These are phyloP conservation scores for Hydrochoerus hydrochaeris DNA, from an alignment of 2,113 vertebrate genomes.

Conservation along the genomic window DNA sequence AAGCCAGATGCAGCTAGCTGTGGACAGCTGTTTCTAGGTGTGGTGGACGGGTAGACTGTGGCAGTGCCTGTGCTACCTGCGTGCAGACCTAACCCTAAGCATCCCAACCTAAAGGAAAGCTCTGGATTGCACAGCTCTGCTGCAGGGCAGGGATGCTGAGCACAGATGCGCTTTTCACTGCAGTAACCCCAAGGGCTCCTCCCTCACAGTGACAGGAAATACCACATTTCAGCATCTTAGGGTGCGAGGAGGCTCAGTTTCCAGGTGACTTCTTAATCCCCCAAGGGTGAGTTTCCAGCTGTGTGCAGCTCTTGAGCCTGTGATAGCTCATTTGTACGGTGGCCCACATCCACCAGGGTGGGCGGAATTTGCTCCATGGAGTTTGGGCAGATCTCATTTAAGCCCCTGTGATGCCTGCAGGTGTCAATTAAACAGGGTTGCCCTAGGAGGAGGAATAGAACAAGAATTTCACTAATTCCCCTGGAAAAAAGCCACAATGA, in stretches of 20 bases:
- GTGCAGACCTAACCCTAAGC: neutral
- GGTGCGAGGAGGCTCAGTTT: conserved; percentile 28
- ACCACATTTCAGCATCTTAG: conserved; percentile 51
- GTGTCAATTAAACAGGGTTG: conserved; percentile 80
- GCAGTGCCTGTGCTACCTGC: neutral
- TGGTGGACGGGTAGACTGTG: neutral
- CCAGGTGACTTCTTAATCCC: neutral
- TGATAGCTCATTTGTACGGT: neutral
- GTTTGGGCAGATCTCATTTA: conserved; percentile 73
- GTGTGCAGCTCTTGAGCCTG: neutral
- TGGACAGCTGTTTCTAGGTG: neutral
- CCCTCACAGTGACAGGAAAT: conserved; percentile 58
- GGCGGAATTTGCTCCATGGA: conserved; percentile 55
- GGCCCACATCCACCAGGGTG: neutral
- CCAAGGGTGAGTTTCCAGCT: conserved; percentile 39
- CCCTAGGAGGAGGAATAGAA: conserved; percentile 64
- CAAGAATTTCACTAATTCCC: conserved; percentile 78
- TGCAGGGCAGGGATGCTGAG: neutral
- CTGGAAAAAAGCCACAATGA: conserved; percentile 74
- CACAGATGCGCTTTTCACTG: conserved; percentile 55
- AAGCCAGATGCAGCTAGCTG: neutral
- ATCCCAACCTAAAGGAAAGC: neutral
- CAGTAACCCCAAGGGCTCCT: conserved; percentile 34
- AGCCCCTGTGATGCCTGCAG: conserved; percentile 55
- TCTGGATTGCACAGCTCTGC: neutral